Base-by-base conservation (phyloP, 2,113 vertebrate species). In the Cepphus grylle region DNA sequence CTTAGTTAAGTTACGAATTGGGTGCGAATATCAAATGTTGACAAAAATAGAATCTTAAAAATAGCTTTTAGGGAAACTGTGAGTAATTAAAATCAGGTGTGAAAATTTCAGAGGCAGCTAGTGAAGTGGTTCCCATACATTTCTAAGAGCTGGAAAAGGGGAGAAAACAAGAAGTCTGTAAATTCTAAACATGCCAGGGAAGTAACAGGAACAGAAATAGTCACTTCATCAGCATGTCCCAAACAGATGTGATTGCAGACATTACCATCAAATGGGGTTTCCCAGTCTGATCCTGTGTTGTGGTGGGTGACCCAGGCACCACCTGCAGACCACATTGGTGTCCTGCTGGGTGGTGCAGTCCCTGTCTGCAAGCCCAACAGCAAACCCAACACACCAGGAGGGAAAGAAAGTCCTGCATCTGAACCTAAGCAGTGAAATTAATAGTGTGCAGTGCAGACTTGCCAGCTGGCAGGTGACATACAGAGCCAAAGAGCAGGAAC, bases 41-140 rank as follows among this genome's bases (percentile, higher is more conserved):
- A 77, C 66, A 82, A 85, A 90, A 84, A 80, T 15, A 69, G 36
- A 83, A 63, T 66, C 42, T 90, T 93, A 94, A 90, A 95, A 96
- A 72, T 92, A 79, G 61, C 50, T 74, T 76, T n/a, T 52, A 89
- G 23, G 19, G 40, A 89, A 86, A 53, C 5, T 29, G 8, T 83
- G n/a, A 87, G 43, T 56, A 65, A 82, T 65, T 58, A 77, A 67
- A 80, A 76, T 23, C 38, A 91, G 47, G 42, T 59, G 42, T 40
- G 27, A 63, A 50, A 88, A 89, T 91, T 93, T 89, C 22, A 42
- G 30, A 53, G 20, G 11, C 50, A 42, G n/a, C 21, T 42, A 93
- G 11, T 77, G 53, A 81, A 73, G 73, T 65, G 8, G 14, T 45
- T 80, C 55, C 49, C 34, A 27, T 67, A 42, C 30, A 66, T 27